Conservation (phyloP, 2,888 invertebrate species). For the Harpalus rubripes region DNA sequence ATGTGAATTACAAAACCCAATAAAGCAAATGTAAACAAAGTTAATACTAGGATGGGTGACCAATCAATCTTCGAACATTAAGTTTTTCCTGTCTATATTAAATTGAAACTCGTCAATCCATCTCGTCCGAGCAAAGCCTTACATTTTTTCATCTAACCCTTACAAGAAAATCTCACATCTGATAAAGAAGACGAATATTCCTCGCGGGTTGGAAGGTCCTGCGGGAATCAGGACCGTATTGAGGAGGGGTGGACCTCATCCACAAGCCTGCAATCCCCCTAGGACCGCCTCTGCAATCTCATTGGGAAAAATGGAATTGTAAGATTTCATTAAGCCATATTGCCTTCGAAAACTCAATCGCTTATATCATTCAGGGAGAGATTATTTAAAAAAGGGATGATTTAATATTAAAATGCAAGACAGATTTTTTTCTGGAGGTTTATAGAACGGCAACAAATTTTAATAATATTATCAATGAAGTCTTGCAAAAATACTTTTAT, state of each 20-base stretch:
- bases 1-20: too few relatives aligned
- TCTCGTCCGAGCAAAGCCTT: slow-evolving; percentile 18
- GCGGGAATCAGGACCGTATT: slow-evolving; percentile 13
- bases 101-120: neutral
- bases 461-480: too few relatives aligned
- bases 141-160: slow-evolving; percentile 58
- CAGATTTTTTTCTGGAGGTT: neutral
- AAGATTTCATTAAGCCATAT: slow-evolving; percentile 43
- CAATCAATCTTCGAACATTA: neutral
- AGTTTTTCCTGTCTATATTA: neutral
- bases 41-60: neutral
- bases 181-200: slow-evolving; percentile 62
- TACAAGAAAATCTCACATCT: slow-evolving; percentile 52
- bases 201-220: slow-evolving; percentile 38
- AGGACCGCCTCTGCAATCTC: slow-evolving; percentile 29
- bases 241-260: neutral
- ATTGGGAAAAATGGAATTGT: slow-evolving; percentile 50
- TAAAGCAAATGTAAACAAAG: neutral
- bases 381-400: neutral
- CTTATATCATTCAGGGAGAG: neutral
- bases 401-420: neutral
- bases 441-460: neutral
- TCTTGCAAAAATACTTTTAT: too few relatives aligned
- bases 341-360: slow-evolving; percentile 8
- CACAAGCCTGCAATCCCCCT: slow-evolving; percentile 9